Evolutionary conservation across 1,140 invertebrate genomes (phyloP), one percentile per base, ranked within the genome.

Genomic region (Gyrodactylus bullatarudis): DNA sequence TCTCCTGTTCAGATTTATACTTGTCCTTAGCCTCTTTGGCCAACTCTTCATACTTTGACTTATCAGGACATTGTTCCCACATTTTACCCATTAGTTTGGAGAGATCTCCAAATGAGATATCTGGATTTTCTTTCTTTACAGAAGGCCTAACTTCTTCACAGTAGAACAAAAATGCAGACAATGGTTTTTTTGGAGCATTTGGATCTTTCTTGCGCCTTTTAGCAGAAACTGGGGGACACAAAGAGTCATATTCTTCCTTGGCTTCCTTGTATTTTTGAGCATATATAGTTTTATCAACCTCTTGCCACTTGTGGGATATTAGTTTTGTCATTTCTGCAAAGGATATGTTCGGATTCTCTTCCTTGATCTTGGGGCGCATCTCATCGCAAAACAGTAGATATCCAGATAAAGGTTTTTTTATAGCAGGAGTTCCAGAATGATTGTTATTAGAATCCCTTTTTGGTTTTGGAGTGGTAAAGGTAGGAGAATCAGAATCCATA

Each of bases 81-180:
- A 88, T 85, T 78, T 88, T 85, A 24, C 94, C 94, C 73, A 98
- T 84, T 83, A 96, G 92, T 82, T 98, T 97, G 74, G 94, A 92
- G 76, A 98, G 89, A 77, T 98, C 91, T 69, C 92, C 92, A 77
- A 98, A 91, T 72, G 88, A 87, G 79, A 87, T 90, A 79, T 93
- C 89, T 0, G 92, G 91, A 83, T 94, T 89, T 21, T 85, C 83
- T 76, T 86, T 87, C 81, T 93, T 93, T 23, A 98, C 89, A 78
- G 90, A 90, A 26, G 87, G 85, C 77, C 94, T 86, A 79, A 96
- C 91, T 77, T 98, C 93, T 82, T 92, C 91, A 80, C 91, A 96
- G 84, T 96, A 99, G 87, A 90, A 93, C 84, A 99, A 97, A 85
- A 98, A 98, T 68, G 94, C 92, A 75, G 91, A 95, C 87, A 99